Conservation (phyloP, 1,140 invertebrate species). For the Drosophila fuyamai region DNA sequence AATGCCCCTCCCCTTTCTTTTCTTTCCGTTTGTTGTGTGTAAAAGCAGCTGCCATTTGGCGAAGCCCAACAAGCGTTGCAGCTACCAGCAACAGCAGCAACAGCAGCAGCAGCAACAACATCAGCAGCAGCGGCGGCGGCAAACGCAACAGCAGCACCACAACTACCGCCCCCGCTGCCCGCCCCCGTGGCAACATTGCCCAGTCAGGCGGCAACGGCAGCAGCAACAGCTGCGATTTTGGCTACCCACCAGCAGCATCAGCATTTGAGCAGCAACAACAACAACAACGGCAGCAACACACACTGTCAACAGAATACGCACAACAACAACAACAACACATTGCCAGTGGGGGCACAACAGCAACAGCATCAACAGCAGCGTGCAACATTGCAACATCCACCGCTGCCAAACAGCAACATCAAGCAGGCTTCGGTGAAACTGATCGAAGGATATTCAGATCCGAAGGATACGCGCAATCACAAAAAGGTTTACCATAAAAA, state of each 20-base stretch:
- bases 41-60: slow-evolving; percentile 62
- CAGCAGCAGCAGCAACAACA: slow-evolving; percentile 41
- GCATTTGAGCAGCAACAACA: slow-evolving; percentile 40
- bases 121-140: slow-evolving; percentile 39
- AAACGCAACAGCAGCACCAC: slow-evolving; percentile 23
- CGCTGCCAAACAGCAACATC: slow-evolving; percentile 76
- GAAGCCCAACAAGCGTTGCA: slow-evolving; percentile 77
- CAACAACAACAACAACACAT: slow-evolving; percentile 66
- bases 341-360: slow-evolving; percentile 51
- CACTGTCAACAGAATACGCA: slow-evolving; percentile 11
- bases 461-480: slow-evolving; percentile 77
- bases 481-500: slow-evolving; percentile 83
- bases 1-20: slow-evolving; percentile 19
- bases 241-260: slow-evolving; percentile 29
- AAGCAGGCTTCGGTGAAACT: slow-evolving; percentile 82
- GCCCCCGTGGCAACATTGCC: slow-evolving; percentile 61
- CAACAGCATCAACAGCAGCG: slow-evolving; percentile 57
- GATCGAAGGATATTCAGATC: slow-evolving; percentile 82
- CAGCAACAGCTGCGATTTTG: slow-evolving; percentile 21
- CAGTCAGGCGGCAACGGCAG: slow-evolving; percentile 45
- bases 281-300: slow-evolving; percentile 22
- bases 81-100: slow-evolving; percentile 40
- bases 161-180: slow-evolving; percentile 49
- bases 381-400: slow-evolving; percentile 72
- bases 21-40: not conserved